Base-by-base conservation (phyloP, 2,888 invertebrate genomes). In the Eupithecia dodoneata region DNA sequence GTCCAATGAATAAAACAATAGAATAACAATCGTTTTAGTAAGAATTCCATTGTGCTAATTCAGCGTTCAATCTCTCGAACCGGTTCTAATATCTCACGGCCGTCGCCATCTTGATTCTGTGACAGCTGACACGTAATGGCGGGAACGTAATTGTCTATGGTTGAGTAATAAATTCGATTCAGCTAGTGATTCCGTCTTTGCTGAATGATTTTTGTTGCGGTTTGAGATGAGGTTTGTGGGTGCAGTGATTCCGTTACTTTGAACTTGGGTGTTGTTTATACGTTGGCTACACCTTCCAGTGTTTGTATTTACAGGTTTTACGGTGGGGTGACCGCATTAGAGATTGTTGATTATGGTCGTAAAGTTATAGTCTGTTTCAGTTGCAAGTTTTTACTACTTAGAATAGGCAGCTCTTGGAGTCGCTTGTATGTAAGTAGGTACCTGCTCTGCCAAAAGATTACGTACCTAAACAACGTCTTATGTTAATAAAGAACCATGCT, bases 41-140 rank as follows among this genome's bases (percentile, higher is more conserved):
- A 79, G 76, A 79, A 75, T 75, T 73, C 80, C 75, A 82, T 79
- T 81, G 81, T 82, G 76, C 71, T 77, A 81, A 80, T 81, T 83
- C 76, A 80, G 30, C 73, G 73, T 78, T 79, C 77, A 81, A 78
- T 79, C 77, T 72, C 65, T 72, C 30, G 63, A 59, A 59, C 70
- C 75, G 76, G 72, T 73, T 77, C 77, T 71, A 78, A 77, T 78
- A 78, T 86, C 89, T 90, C 89, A 90, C 86, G 87, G 88, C 83
- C 87, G 85, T 80, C 88, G 88, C 89, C 89, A 90, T 90, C 86
- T 89, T 89, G 85, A 69, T 59, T 77, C 79, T 83, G 86, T 89
- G 89, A 88, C 89, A 89, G 88, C 87, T 87, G 87, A 88, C 87
- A 85, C 84, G 86, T 86, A 87, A 88, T 88, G 87, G 88, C 86